Evolutionary conservation across 2,888 invertebrate species (phyloP), one percentile per base, ranked within the genome.

Genomic region (Himalopsyche kuldschensis): DNA sequence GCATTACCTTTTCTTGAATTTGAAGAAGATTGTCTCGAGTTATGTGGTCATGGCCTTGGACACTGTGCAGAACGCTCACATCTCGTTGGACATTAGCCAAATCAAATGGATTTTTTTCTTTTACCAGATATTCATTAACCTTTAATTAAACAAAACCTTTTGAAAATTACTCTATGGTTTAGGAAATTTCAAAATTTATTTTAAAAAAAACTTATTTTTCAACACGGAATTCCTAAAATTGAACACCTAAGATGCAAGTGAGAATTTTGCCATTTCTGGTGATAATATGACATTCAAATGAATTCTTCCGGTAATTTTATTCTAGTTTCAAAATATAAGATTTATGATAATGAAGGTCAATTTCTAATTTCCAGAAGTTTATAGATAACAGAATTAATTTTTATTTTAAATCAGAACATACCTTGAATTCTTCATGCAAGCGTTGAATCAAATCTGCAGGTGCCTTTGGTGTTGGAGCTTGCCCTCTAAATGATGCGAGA

Each of bases 81-180:
- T 94, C 94, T 87, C 94, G 93, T 88, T 94, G 93, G 80, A 94
- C 90, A 15, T 90, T 89, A 1, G 91, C 89, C 75, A 95, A 91
- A 89, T 97, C 97, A 87, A 94, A 93, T 0, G 96, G 96, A 80
- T 97, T 89, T 88, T 97, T 96, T 88, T 96, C 96, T 86, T 95
- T 94, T 0, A 94, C 94, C 85, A 97, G 92, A 89, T 95, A 96
- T 84, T 91, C 92, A 88, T 95, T 95, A 55, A 95, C 93, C 90
- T 92, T 87, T 4, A 83, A 75, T 79, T 79, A 75, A 46, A 46
- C 24, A 84, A 47, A 86, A 82, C 82, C 86, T 86, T 84, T 81
- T 63, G 6, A 48, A 55, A 35, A 78, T 35, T 24, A 0, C 47
- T 27, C 3, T 41, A 17, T 15, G 20, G 3, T 0, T 4, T 77